Conservation (phyloP, 2,888 invertebrate species). For the Ormia ochracea region DNA sequence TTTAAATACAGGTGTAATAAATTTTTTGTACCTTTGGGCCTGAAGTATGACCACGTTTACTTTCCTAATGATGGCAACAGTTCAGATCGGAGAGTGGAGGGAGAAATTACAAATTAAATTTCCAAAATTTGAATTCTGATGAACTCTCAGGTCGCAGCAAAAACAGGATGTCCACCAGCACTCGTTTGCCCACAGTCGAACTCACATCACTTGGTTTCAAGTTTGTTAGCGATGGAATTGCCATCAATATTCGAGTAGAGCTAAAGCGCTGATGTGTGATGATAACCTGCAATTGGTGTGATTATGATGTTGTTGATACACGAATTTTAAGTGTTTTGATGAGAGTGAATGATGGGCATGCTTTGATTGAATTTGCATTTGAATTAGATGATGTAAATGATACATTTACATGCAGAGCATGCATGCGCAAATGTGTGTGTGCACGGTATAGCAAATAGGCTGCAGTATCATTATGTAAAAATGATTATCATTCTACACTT, state of each 20-base stretch:
- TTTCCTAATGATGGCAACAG: conserved; percentile 41
- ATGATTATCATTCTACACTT: conserved; percentile 12
- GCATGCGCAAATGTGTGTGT: not conserved
- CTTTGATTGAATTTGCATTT: conserved; percentile 64
- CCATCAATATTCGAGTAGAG: conserved; percentile 56
- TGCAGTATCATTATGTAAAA: not conserved
- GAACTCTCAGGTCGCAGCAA: not conserved
- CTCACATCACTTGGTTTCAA: not conserved
- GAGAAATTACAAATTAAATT: conserved; percentile 46
- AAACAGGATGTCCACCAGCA: conserved; percentile 45
- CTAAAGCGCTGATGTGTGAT: conserved; percentile 54
- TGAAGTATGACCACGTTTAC: conserved; percentile 51
- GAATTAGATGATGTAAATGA: conserved; percentile 58
- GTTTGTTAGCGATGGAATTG: conserved; percentile 48
- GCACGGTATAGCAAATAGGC: too few species aligned
- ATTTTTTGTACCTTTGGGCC: conserved; percentile 47
- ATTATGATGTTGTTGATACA: conserved; percentile 35
- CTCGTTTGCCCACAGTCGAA: not conserved
- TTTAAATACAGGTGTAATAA: too few species aligned
- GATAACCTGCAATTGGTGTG: conserved; percentile 53
- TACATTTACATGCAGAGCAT: not conserved
- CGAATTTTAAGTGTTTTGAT: conserved; percentile 37
- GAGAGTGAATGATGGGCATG: conserved; percentile 54
- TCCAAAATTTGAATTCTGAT: conserved; percentile 55
- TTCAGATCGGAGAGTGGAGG: not conserved